These are phyloP conservation scores for Colius striatus DNA, from an alignment of 2,113 vertebrate species.

Conservation along the genomic window DNA sequence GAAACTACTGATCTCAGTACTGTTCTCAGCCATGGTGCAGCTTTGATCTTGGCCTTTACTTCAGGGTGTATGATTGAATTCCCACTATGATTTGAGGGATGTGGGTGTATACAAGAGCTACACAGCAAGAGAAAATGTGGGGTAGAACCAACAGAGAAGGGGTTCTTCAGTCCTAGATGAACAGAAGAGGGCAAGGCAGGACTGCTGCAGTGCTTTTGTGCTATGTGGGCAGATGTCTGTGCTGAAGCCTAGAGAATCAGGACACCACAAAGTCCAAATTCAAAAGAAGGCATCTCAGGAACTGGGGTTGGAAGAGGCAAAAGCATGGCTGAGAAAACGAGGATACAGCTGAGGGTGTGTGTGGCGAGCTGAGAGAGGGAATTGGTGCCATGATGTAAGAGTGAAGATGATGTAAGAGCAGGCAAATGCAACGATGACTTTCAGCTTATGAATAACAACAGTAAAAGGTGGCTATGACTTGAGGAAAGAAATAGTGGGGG, in stretches of 20 bases:
- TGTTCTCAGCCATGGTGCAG: not conserved
- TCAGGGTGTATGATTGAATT: not conserved
- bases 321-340: not conserved
- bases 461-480: not conserved
- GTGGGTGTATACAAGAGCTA: not conserved
- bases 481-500: not conserved
- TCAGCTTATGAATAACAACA: not conserved
- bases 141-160: not conserved
- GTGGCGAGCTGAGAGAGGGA: not conserved
- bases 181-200: not conserved
- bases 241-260: not conserved
- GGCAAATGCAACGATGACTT: not conserved
- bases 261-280: not conserved
- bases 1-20: not conserved
- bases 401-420: not conserved
- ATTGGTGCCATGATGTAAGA: not conserved
- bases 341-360: fast-evolving
- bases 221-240: not conserved
- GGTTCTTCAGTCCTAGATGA: not conserved
- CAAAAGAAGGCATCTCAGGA: not conserved
- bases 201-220: not conserved
- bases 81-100: not conserved
- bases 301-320: not conserved
- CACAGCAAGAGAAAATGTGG: not conserved
- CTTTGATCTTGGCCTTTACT: not conserved